Evolutionary conservation across 2,797 vertebrate species (phyloP), one percentile per base, ranked within the genome.

Genomic region (Lutjanus campechanus): DNA sequence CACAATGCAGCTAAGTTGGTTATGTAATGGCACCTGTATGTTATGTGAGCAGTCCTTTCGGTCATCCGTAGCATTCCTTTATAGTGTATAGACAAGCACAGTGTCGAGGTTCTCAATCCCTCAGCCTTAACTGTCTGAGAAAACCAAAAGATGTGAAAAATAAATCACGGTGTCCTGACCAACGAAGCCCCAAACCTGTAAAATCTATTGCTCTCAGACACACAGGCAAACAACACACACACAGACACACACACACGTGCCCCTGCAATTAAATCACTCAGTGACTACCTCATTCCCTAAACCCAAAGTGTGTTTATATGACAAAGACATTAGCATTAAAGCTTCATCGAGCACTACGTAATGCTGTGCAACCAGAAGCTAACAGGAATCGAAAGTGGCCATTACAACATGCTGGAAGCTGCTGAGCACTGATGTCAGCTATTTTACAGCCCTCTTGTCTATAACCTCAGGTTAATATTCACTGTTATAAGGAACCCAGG

Each of bases 331-430:
- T 89, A 88, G 85, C 78, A 77, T 89, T 92, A 86, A 92, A 83
- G 85, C 87, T 88, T 88, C 88, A 93, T 93, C 88, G 87, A 84
- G 85, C 77, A 76, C 79, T 73, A 93, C 69, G 88, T 93, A 88
- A 95, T 93, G 83, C 83, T 46, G 76, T 69, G 76, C 80, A 86
- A 84, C 85, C 88, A 88, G 88, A 81, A 91, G 92, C 90, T 83
- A 73, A 87, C 78, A 66, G 77, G 70, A 82, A 82, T 71, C 16
- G 59, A 85, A 83, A 91, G 81, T 46, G 83, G 81, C 71, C 88
- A 92, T 95, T 93, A 94, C 92, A 82, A 80, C 88, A 93, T 76
- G 77, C 77, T 93, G 94, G 93, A 93, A 88, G 90, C 87, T 77
- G 79, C 65, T 46, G 74, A 84, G 81, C 73, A 78, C 89, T 95